Evolutionary conservation across 2,113 vertebrate species (phyloP).

Genomic region (Anseranas semipalmata): DNA sequence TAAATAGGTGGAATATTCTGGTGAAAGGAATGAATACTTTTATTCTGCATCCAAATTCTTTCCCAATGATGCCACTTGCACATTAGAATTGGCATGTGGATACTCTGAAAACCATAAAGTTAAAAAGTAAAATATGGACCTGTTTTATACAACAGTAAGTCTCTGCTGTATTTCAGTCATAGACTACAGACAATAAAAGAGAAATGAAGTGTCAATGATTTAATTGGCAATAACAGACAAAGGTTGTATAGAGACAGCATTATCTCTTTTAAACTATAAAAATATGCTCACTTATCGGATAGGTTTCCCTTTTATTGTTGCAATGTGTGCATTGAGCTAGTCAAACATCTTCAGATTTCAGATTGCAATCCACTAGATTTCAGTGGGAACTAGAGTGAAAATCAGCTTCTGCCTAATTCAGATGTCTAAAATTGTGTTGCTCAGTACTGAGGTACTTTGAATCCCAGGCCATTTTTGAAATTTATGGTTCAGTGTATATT

Average conservation of each 20-base stretch:
- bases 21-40: slow-evolving; percentile 33
- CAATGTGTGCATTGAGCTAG: too few species aligned
- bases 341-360: background rate
- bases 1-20: slow-evolving; percentile 55
- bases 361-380: background rate
- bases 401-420: background rate
- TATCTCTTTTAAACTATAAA: background rate
- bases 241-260: background rate
- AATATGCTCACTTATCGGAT: background rate
- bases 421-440: background rate
- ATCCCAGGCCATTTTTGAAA: background rate
- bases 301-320: background rate
- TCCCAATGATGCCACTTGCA: slow-evolving; percentile 19
- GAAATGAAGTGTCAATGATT: background rate
- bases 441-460: background rate
- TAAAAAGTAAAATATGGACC: slow-evolving; percentile 30
- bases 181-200: background rate
- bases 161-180: background rate
- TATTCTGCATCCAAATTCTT: slow-evolving; percentile 46
- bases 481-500: background rate
- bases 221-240: slow-evolving; percentile 8
- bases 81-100: slow-evolving; percentile 6
- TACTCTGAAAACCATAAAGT: slow-evolving; percentile 36
- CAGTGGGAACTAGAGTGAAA: background rate
- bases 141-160: slow-evolving; percentile 21